Base-by-base conservation (phyloP, 2,113 vertebrate species). In the Chunga burmeisteri region DNA sequence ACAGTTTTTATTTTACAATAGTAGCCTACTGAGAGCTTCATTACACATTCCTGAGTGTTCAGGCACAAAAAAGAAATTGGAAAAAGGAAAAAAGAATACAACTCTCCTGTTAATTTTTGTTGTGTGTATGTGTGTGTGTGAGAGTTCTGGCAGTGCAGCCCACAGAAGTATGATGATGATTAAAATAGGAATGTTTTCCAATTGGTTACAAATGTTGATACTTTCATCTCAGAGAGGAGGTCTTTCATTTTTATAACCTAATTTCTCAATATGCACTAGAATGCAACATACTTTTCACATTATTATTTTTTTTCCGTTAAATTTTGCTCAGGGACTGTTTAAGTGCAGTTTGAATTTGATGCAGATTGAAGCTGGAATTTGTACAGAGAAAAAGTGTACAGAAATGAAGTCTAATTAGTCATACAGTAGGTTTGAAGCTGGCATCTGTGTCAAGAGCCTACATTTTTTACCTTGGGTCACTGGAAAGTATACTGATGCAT, bases 111-210 rank as follows among this genome's bases (percentile, higher is more conserved):
- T 74, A 67, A 36, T 75, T 80, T 89, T 72, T 89, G 36, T 6
- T 63, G 11, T 62, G 23, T 62, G 20, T 26, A 0, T 77, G 16
- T 81, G 11, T 91, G 42, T 91, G 77, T 65, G 52, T 30, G 38
- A 63, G 81, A 93, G 27, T 81, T 72, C 81, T 86, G 72, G 81
- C 90, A 88, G 8, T 32, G 36, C 18, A 88, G 42, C 62, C 70
- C 25, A 36, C 25, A 61, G 55, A 94, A 85, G 20, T 95, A 93
- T 92, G 91, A 77, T 0, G 6, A 73, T 87, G 62, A 95, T 97
- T 97, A 97, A 93, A 90, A 94, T 38, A 52, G 52, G 82, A 89
- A 93, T 85, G 68, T 83, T 95, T 96, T 96, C 78, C 86, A 94
- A 91, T 91, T 96, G 92, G 50, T 94, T 94, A 44, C 89, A 92